A percentile compares a stretch with the other conserved stretches of the same genome.
Evolutionary conservation across 1,140 invertebrate species (phyloP).

Genomic region (Antheraea mylitta): DNA sequence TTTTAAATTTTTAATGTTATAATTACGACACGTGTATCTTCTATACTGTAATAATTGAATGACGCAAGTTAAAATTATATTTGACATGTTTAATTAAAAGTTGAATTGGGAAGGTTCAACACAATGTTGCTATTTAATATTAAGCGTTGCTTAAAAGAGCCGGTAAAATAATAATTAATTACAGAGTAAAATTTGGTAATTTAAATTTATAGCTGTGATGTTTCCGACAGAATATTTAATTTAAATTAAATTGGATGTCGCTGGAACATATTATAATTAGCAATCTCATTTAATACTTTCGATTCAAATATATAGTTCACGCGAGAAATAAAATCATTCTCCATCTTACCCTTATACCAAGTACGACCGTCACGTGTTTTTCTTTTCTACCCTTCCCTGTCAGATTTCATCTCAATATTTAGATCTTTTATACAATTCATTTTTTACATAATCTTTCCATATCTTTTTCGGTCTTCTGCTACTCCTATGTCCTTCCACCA

Average conservation of each 20-base stretch:
- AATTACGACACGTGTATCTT: background rate
- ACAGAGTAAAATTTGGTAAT: background rate
- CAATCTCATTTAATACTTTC: background rate
- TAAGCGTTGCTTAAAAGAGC: background rate
- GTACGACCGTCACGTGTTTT: too few species aligned
- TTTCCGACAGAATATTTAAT: background rate
- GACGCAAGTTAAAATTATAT: constrained; percentile 45
- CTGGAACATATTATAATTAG: background rate
- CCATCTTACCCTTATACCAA: too few species aligned
- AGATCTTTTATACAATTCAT: too few species aligned
- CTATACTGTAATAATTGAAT: constrained; percentile 17
- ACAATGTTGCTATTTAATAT: background rate
- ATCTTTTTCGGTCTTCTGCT: too few species aligned
- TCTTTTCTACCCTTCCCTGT: too few species aligned
- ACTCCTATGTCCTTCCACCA: too few species aligned
- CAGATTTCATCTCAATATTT: too few species aligned
- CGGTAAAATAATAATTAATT: too few species aligned
- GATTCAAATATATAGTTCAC: too few species aligned
- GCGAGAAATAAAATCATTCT: too few species aligned
- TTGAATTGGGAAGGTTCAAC: background rate
- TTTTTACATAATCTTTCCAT: too few species aligned
- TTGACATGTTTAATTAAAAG: background rate
- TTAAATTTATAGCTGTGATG: background rate
- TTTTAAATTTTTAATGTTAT: constrained; percentile 3
- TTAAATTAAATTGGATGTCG: background rate